A percentile compares a stretch with the other conserved stretches of the same genome.
These are phyloP conservation scores for Nymphicus hollandicus DNA, from an alignment of 2,113 vertebrate species.

Conservation along the genomic window DNA sequence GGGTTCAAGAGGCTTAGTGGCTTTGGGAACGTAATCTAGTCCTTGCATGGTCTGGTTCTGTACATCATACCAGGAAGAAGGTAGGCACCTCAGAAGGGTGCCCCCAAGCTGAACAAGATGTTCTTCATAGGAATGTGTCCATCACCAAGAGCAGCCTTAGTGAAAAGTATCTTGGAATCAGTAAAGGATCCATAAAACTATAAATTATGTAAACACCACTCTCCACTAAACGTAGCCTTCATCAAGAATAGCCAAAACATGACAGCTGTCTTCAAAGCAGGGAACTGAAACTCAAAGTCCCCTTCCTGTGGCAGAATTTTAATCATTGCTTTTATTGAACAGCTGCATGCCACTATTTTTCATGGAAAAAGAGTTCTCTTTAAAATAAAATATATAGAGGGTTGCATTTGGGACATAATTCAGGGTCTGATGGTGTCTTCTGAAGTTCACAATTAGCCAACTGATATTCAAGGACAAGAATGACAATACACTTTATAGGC, in stretches of 20 bases:
- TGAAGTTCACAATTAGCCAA: not conserved
- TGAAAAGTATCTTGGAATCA: not conserved
- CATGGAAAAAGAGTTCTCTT: not conserved
- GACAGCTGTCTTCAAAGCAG: not conserved
- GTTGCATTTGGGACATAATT: not conserved
- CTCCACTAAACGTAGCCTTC: not conserved
- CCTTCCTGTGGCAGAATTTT: not conserved
- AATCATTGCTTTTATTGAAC: not conserved
- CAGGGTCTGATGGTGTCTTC: not conserved
- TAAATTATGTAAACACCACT: not conserved
- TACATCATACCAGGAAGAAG: not conserved
- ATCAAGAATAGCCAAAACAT: not conserved
- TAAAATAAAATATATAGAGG: not conserved
- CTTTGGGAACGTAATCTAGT: not conserved
- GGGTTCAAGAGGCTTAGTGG: not conserved
- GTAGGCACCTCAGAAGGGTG: not conserved
- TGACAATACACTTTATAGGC: not conserved
- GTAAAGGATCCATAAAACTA: not conserved
- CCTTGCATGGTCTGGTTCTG: not conserved
- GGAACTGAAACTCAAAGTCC: not conserved
- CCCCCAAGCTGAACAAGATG: not conserved
- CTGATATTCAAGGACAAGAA: not conserved
- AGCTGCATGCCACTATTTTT: not conserved
- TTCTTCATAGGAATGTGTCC: not conserved
- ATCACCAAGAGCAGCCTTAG: not conserved